These are phyloP conservation scores for Muricea muricata DNA, from an alignment of 92 coral and sea anemone genomes.

Conservation along the genomic window DNA sequence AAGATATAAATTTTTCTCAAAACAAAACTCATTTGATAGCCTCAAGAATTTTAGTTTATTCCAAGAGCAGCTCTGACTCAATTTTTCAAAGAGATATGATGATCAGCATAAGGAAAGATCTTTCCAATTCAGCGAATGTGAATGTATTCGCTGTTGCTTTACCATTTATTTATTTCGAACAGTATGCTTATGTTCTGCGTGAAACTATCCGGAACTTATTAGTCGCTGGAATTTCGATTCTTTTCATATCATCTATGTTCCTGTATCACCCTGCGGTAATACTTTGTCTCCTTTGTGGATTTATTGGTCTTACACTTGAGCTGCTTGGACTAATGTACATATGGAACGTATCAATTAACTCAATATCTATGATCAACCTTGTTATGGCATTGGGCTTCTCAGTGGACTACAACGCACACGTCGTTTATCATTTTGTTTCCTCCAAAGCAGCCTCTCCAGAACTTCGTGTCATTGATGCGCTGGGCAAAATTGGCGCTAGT, in stretches of 20 bases:
- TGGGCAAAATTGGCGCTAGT: slow-evolving; percentile 67
- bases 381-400: slow-evolving; percentile 68
- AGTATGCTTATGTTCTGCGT: slow-evolving; percentile 54
- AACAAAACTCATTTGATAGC: slow-evolving; percentile 14
- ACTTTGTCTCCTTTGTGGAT: slow-evolving; percentile 56
- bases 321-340: slow-evolving; percentile 73
- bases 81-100: slow-evolving; percentile 23
- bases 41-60: slow-evolving; percentile 13
- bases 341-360: slow-evolving; percentile 72
- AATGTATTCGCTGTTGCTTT: slow-evolving; percentile 56
- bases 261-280: slow-evolving; percentile 56
- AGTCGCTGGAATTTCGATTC: slow-evolving; percentile 67
- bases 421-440: slow-evolving; percentile 52
- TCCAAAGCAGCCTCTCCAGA: slow-evolving; percentile 56
- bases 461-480: slow-evolving; percentile 65
- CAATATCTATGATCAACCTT: slow-evolving; percentile 62
- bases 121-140: background rate
- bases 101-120: slow-evolving; percentile 17
- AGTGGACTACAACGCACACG: slow-evolving; percentile 61
- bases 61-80: background rate
- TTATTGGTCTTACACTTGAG: slow-evolving; percentile 66
- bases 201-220: slow-evolving; percentile 66
- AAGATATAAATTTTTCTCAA: slow-evolving; percentile 2
- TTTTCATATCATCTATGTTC: slow-evolving; percentile 66
- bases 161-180: slow-evolving; percentile 72